Percentiles rank a stretch among this genome's conserved stretches.
Evolutionary conservation across 2,113 vertebrate species (phyloP).

Genomic region (Psittacula cyanocephala): DNA sequence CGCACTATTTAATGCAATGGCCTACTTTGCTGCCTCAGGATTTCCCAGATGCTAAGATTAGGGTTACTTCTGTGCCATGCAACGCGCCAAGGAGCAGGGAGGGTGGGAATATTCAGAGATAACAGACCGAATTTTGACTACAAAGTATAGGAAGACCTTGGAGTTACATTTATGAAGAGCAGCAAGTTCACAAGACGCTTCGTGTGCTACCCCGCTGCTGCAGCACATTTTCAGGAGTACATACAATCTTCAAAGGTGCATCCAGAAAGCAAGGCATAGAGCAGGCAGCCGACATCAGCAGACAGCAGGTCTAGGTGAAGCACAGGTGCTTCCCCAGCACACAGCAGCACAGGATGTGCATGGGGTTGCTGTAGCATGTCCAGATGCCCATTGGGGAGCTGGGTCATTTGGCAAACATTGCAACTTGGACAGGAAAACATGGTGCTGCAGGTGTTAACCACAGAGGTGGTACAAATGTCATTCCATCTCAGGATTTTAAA

Average conservation of each 20-base stretch:
- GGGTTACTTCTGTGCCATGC: neutral
- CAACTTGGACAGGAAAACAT: neutral
- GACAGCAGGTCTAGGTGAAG: no score
- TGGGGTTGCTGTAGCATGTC: fast-evolving
- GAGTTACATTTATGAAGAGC: neutral
- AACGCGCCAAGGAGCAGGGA: neutral
- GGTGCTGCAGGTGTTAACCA: neutral
- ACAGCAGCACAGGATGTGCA: fast-evolving
- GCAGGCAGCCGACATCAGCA: neutral
- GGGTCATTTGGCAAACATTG: neutral
- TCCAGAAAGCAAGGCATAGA: neutral
- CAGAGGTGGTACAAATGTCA: neutral
- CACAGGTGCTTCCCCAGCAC: neutral
- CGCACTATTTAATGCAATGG: neutral
- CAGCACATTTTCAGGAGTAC: neutral
- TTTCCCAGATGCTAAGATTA: neutral
- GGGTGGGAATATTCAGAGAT: neutral
- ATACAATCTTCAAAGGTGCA: neutral
- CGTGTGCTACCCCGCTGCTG: neutral
- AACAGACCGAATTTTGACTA: neutral
- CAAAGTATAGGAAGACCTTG: neutral
- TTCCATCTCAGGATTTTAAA: neutral
- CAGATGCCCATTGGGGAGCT: neutral
- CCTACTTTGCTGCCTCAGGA: neutral
- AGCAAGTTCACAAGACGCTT: neutral